Evolutionary conservation across 2,113 vertebrate genomes (phyloP).

Genomic region (Leucopsar rothschildi): DNA sequence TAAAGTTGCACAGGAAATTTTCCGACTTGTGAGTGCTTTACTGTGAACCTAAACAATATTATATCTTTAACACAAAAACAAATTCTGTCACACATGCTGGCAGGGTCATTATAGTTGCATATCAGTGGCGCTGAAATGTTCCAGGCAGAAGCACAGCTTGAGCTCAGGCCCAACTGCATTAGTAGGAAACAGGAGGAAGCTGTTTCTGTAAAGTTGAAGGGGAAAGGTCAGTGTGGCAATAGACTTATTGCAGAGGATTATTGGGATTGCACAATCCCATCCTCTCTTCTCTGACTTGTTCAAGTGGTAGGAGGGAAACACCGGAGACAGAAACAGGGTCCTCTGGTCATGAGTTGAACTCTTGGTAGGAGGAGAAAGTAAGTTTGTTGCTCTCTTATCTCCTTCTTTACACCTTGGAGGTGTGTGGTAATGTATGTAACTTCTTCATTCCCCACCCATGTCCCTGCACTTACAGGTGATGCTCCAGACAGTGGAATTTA

Average conservation of each 20-base stretch:
- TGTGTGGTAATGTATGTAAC: neutral
- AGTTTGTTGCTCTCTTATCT: neutral
- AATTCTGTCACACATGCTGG: conserved; percentile 41
- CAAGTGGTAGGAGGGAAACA: neutral
- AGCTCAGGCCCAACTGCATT: neutral
- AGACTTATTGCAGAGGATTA: neutral
- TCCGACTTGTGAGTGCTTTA: conserved; percentile 28
- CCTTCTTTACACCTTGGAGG: neutral
- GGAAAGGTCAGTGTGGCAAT: conserved; percentile 31
- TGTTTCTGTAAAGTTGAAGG: conserved; percentile 32
- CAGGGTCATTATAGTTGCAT: neutral
- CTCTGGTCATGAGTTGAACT: neutral
- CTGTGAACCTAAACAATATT: conserved; percentile 47
- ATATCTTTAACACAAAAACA: conserved; percentile 1
- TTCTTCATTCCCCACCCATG: neutral
- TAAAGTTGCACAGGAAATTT: conserved; percentile 36
- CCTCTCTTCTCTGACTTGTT: neutral
- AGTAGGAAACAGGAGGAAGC: conserved; percentile 24
- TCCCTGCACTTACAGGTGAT: neutral
- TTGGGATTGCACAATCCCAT: neutral
- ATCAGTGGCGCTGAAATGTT: conserved; percentile 44
- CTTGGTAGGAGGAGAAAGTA: neutral
- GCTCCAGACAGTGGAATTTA: neutral
- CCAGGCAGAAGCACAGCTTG: conserved; percentile 45
- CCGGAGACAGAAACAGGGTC: neutral